Conservation (phyloP, 2,113 vertebrate species). For the Mugil cephalus region DNA sequence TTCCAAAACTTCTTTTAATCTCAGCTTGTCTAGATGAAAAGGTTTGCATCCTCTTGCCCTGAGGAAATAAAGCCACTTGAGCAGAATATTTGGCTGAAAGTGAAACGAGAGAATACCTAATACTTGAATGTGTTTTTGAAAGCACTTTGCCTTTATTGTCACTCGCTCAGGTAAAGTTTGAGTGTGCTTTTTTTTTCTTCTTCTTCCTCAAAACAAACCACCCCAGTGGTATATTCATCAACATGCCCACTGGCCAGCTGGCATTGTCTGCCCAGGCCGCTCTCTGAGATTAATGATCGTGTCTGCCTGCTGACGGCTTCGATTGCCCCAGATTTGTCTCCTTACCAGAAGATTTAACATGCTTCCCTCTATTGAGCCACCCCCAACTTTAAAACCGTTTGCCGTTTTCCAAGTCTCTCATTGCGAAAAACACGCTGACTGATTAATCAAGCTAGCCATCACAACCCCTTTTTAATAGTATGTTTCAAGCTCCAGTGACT, state of each 20-base stretch:
- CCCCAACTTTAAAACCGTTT: conserved; percentile 59
- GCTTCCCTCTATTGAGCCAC: conserved; percentile 37
- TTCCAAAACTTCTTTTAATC: neutral
- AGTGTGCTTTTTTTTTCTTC: conserved; percentile 20
- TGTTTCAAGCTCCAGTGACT: too few relatives aligned
- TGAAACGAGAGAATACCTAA: neutral
- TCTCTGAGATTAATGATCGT: conserved; percentile 75
- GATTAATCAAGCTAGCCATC: neutral
- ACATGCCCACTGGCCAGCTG: conserved; percentile 76
- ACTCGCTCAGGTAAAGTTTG: conserved; percentile 40
- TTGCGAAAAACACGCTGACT: conserved; percentile 12
- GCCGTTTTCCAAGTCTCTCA: conserved; percentile 52
- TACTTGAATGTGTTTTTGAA: conserved; percentile 35
- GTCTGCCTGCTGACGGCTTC: conserved; percentile 75
- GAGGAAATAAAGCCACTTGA: conserved; percentile 28
- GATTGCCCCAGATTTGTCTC: conserved; percentile 77
- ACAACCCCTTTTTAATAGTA: too few relatives aligned
- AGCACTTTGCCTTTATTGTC: conserved; percentile 59
- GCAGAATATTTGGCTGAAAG: conserved; percentile 11
- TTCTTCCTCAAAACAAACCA: conserved; percentile 44
- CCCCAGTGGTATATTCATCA: conserved; percentile 76
- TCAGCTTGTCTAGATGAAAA: neutral
- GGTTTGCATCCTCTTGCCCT: conserved; percentile 19
- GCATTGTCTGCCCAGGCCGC: conserved; percentile 62
- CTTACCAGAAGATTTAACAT: conserved; percentile 75